Conservation (phyloP, 1,140 invertebrate genomes). For the Probaryconus sp. region DNA sequence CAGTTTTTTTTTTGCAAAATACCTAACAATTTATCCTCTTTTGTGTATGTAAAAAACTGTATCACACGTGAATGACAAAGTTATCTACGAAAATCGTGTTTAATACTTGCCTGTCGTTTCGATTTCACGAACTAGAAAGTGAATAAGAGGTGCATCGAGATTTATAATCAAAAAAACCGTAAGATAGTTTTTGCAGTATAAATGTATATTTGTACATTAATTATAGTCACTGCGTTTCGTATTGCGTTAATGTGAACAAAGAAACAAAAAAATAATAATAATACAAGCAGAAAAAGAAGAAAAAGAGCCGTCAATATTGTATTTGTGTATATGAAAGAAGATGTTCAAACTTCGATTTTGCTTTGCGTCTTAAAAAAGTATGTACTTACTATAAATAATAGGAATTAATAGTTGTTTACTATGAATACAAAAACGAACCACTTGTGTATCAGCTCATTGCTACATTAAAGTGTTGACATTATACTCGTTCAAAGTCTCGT, state of each 20-base stretch:
- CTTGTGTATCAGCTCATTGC: conserved; percentile 74
- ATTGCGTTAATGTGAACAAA: conserved; percentile 54
- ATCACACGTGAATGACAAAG: conserved; percentile 8
- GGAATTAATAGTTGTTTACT: conserved; percentile 74
- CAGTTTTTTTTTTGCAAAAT: too few species aligned
- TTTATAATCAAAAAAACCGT: conserved; percentile 54
- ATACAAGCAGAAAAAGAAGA: conserved; percentile 1
- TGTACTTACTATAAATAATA: conserved; percentile 71
- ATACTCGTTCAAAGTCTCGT: conserved; percentile 69
- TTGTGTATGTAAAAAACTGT: neutral
- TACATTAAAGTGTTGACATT: conserved; percentile 77
- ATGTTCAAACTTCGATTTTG: conserved; percentile 68
- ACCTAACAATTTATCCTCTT: too few species aligned
- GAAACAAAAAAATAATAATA: too few species aligned
- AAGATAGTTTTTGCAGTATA: conserved; percentile 60
- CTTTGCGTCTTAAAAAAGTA: conserved; percentile 70
- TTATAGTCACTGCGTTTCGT: conserved; percentile 52
- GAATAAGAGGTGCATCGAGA: conserved; percentile 40
- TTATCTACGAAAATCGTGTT: conserved; percentile 15
- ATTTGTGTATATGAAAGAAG: conserved; percentile 63
- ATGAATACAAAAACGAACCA: conserved; percentile 71
- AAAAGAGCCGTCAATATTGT: conserved; percentile 53
- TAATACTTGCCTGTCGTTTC: conserved; percentile 19
- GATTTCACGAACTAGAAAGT: conserved; percentile 18
- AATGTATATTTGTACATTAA: conserved; percentile 52